Conservation (phyloP, 1,140 invertebrate genomes). For the Eubasilissa regina region DNA sequence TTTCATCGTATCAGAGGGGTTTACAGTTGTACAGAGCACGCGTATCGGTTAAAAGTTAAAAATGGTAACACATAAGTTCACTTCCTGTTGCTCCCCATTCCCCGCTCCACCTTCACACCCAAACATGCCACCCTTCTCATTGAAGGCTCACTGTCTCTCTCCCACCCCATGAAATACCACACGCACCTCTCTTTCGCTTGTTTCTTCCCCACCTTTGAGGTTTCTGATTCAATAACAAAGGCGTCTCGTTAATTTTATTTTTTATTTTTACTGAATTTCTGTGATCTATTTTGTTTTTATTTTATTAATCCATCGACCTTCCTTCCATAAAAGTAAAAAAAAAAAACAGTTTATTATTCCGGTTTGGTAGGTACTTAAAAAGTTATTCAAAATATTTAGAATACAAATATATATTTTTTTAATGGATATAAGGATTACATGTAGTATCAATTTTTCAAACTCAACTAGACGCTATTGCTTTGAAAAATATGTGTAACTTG, state of each 20-base stretch:
- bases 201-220: neutral
- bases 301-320: too few relatives aligned
- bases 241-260: neutral
- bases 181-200: slow-evolving; percentile 27
- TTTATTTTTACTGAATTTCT: neutral
- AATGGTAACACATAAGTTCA: slow-evolving; percentile 50
- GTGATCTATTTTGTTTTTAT: too few relatives aligned
- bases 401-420: too few relatives aligned
- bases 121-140: neutral
- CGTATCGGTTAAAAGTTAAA: slow-evolving; percentile 56
- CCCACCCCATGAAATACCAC: neutral
- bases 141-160: slow-evolving; percentile 6
- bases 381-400: too few relatives aligned
- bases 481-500: too few relatives aligned
- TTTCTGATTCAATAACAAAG: slow-evolving; percentile 24
- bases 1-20: too few relatives aligned
- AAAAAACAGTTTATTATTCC: too few relatives aligned
- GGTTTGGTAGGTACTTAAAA: too few relatives aligned
- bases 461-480: too few relatives aligned
- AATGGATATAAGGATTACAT: too few relatives aligned
- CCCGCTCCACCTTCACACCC: neutral
- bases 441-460: too few relatives aligned
- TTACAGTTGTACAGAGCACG: neutral
- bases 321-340: too few relatives aligned
- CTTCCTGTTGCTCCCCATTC: slow-evolving; percentile 54